These are phyloP conservation scores for Apis cerana DNA, from an alignment of 1,140 invertebrate species.

Conservation along the genomic window DNA sequence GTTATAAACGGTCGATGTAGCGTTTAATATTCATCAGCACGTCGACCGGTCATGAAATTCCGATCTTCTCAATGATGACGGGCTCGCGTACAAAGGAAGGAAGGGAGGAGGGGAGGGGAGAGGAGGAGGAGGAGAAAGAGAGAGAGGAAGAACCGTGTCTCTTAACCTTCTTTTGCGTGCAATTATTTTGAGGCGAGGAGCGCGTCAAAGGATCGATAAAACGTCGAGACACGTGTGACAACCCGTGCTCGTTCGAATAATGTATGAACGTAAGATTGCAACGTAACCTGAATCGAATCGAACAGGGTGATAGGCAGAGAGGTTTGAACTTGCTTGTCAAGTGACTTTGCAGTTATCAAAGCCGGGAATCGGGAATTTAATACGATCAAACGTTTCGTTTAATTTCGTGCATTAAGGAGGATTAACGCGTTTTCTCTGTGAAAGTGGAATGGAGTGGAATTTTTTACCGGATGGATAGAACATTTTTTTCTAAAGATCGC, in stretches of 20 bases:
- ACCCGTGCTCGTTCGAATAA: constrained; percentile 2
- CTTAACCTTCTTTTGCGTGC: constrained; percentile 9
- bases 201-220: background rate
- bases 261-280: constrained; percentile 1
- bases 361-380: background rate
- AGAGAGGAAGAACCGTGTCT: background rate
- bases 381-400: background rate
- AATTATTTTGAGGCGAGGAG: constrained; percentile 7
- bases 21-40: constrained; percentile 10
- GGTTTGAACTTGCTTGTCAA: background rate
- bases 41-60: background rate
- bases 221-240: background rate
- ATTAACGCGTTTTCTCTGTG: background rate
- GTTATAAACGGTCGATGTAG: background rate
- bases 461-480: no score
- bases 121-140: no score
- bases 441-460: no score
- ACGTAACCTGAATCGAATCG: constrained; percentile 12
- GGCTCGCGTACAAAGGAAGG: background rate
- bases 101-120: no score
- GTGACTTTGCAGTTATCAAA: background rate
- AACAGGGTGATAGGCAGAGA: no score
- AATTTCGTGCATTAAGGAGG: background rate
- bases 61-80: background rate
- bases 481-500: no score